Base-by-base conservation (phyloP, 2,113 vertebrate species). In the Hassar affinis region DNA sequence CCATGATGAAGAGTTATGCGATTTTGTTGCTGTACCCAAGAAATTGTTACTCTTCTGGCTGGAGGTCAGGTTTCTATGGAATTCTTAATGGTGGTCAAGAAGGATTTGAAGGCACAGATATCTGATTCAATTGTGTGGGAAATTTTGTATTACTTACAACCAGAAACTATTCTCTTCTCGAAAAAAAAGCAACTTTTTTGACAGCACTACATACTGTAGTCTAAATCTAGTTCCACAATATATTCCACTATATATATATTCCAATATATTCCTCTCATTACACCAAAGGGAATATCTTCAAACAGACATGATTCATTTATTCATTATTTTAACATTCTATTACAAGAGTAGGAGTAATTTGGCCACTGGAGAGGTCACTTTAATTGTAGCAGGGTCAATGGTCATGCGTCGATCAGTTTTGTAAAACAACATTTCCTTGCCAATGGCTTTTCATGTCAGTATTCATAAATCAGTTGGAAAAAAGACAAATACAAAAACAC, bases 11-110 rank as follows among this genome's bases (percentile, higher is more conserved):
- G 68, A 78, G 59, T 79, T 76, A 76, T 86, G 51, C 9, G 11
- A 66, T 80, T 83, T 87, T 87, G 85, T 83, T 87, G 69, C 75
- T 87, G 51, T 77, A 85, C 54, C 59, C 51, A 59, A 61, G 38
- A 79, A 83, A 57, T 77, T 87, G 80, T 79, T 79, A 54, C 59
- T 84, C 20, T 69, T 59, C 6, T 80, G 9, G 38, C 83, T 84
- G n/a, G 52, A 72, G 78, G 71, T 74, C 78, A 71, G 62, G 57
- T 20, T 69, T 62, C 61, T 30, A 42, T 74, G 42, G 49, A 54
- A 78, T 78, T 81, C n/a, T 7, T 82, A 54, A 78, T 30, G 30
- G 69, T 51, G 52, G 25, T 56, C 74, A 52, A 54, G 47, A 54
- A 81, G 25, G 56, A 75, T 33, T 64, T 69, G 17, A 59, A 64